Evolutionary conservation across 2,797 vertebrate species (phyloP), one percentile per base, ranked within the genome.

Genomic region (Allenopithecus nigroviridis): DNA sequence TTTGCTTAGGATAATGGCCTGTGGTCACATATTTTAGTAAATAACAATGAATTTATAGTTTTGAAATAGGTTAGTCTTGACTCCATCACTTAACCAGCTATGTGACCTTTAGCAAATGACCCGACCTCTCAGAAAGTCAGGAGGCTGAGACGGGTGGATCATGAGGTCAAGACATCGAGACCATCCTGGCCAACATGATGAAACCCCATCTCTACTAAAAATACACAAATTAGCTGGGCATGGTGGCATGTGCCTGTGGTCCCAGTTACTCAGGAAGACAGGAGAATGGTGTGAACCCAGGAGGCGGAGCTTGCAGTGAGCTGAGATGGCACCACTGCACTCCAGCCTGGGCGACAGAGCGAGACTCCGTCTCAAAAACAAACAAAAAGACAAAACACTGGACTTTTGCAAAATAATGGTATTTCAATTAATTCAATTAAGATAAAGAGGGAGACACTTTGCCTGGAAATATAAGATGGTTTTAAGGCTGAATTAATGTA

Each of bases 41-140:
- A 59, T 57, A 89, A 21, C n/a, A 93, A 30, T 79, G 46, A 83
- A 89, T 59, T 79, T 90, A 21, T 1, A 46, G 3, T 96, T 94
- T 81, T 89, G 17, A 81, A 95, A 61, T 84, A 68, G 41, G 8
- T 97, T 94, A n/a, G n/a, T 81, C 70, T 84, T 89, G 5, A 46
- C 8, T 41, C 10, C 7, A 43, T 92, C 61, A 48, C 83, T 93
- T 94, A 41, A 41, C 68, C 81, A 84, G 28, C 39, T 75, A 2
- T 84, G 43, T 53, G 79, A 84, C n/a, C 21, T 84, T 86, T 84
- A 93, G 48, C 33, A 78, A 94, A 94, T 30, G 84, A 68, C 46
- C 88, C 28, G 83, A 5, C 28, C 30, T 96, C 28, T 95, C 22
- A 53, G 48, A 50, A 91, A 53, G 68, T 89, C 19, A 6, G 53